These are phyloP conservation scores for Isaurus tuberculatus DNA, from an alignment of 92 coral and sea anemone species.

Conservation along the genomic window DNA sequence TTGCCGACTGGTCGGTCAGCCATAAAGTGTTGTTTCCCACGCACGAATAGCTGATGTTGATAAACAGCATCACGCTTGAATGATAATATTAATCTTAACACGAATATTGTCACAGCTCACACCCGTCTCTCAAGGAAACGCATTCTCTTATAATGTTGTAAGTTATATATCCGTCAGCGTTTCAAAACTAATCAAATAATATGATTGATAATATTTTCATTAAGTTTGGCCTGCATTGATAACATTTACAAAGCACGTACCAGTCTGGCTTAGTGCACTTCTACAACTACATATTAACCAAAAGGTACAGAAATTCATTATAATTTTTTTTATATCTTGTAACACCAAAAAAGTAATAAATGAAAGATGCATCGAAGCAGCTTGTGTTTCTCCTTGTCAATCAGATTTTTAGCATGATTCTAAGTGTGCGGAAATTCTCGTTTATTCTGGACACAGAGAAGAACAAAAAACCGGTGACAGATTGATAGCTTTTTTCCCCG, in stretches of 20 bases:
- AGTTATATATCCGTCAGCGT: not conserved
- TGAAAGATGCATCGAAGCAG: not conserved
- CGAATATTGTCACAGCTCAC: not conserved
- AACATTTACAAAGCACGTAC: no score
- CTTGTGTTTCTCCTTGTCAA: not conserved
- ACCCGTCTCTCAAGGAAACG: not conserved
- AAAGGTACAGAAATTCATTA: no score
- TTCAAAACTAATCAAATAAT: not conserved
- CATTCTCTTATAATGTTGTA: not conserved
- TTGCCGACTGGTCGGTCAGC: not conserved
- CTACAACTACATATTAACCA: no score
- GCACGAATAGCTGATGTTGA: not conserved
- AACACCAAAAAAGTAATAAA: not conserved
- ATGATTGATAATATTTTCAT: no score
- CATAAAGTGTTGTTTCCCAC: not conserved
- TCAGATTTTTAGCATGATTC: not conserved
- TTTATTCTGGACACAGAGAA: not conserved
- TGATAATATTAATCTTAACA: not conserved
- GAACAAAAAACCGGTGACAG: not conserved
- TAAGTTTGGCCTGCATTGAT: no score
- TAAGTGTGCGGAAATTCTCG: not conserved
- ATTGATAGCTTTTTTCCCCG: no score
- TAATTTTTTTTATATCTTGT: no score
- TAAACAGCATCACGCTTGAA: not conserved
- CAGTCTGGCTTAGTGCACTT: no score